phyloP scores from a whole-genome alignment of 2,888 invertebrate species.

The Drosophila sordidula region DNA sequence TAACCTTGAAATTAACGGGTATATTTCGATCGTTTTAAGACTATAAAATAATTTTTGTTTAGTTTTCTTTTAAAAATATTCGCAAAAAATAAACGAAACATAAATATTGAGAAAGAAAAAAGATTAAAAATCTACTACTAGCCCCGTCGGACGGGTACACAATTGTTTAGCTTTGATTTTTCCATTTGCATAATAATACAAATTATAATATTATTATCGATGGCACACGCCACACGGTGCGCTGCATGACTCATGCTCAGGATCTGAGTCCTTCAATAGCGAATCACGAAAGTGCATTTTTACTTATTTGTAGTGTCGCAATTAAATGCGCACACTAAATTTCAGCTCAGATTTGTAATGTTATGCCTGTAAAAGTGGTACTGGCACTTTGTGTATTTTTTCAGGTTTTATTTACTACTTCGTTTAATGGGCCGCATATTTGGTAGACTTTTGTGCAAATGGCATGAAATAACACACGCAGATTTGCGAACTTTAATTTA shows the following conservation, averaged over 20 bases:
- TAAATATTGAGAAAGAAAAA: conserved; percentile 20
- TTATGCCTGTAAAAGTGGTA: conserved; percentile 30
- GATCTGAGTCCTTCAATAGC: background rate
- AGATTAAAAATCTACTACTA: background rate
- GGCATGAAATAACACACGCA: conserved; percentile 49
- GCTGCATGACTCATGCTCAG: conserved; percentile 16
- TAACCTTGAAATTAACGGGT: conserved; percentile 74
- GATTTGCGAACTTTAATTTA: conserved; percentile 37
- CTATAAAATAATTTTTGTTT: conserved; percentile 79
- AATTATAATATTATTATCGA: conserved; percentile 3
- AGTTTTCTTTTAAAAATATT: conserved; percentile 67
- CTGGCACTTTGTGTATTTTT: conserved; percentile 52
- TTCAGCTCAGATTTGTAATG: conserved; percentile 36
- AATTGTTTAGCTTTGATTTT: conserved; percentile 41
- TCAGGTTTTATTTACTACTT: conserved; percentile 59
- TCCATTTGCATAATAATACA: conserved; percentile 16
- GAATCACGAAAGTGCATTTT: conserved; percentile 2
- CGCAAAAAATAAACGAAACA: conserved; percentile 43
- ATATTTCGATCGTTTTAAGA: conserved; percentile 71
- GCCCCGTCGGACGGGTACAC: background rate
- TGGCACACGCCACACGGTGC: background rate
- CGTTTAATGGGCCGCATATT: conserved; percentile 62
- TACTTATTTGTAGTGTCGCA: conserved; percentile 45
- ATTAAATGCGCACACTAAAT: conserved; percentile 46
- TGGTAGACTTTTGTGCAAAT: conserved; percentile 69